These are phyloP conservation scores for Anthopleura xanthogrammica DNA, from an alignment of 92 coral and sea anemone genomes.

Conservation along the genomic window DNA sequence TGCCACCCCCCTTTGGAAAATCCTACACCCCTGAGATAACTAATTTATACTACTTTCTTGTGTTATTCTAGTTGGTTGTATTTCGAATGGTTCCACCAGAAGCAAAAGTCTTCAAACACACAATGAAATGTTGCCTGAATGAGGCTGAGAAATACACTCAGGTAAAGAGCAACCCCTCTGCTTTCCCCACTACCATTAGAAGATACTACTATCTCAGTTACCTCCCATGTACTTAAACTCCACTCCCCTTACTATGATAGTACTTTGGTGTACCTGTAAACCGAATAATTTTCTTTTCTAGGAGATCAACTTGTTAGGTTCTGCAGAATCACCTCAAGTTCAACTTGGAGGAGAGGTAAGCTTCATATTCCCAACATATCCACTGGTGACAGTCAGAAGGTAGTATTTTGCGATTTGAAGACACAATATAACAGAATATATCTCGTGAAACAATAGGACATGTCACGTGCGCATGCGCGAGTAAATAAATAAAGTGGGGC, in stretches of 20 bases:
- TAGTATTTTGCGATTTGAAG: not conserved
- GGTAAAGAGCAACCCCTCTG: constrained; percentile 42
- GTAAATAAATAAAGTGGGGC: too few relatives aligned
- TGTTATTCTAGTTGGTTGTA: constrained; percentile 66
- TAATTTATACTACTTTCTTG: not conserved
- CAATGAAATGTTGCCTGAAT: constrained; percentile 75
- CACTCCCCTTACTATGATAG: not conserved
- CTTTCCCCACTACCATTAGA: not conserved
- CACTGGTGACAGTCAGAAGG: not conserved
- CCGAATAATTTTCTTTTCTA: constrained; percentile 11
- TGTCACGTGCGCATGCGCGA: too few relatives aligned
- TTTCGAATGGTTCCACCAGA: constrained; percentile 84
- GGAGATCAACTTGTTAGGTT: constrained; percentile 85
- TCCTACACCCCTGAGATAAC: not conserved
- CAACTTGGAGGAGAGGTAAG: constrained; percentile 69
- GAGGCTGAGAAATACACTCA: constrained; percentile 84
- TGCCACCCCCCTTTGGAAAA: too few relatives aligned
- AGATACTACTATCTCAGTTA: too few relatives aligned
- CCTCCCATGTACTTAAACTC: too few relatives aligned
- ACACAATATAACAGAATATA: too few relatives aligned
- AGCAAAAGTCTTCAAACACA: constrained; percentile 53
- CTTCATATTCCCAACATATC: not conserved
- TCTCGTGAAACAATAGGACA: too few relatives aligned
- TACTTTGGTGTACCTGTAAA: not conserved
- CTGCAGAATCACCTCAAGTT: constrained; percentile 74